Percentiles rank a stretch among this genome's conserved stretches.
Evolutionary conservation across 53 echinoderm and acorn worm genomes (phyloP).

Genomic region (Luidia sarsii): DNA sequence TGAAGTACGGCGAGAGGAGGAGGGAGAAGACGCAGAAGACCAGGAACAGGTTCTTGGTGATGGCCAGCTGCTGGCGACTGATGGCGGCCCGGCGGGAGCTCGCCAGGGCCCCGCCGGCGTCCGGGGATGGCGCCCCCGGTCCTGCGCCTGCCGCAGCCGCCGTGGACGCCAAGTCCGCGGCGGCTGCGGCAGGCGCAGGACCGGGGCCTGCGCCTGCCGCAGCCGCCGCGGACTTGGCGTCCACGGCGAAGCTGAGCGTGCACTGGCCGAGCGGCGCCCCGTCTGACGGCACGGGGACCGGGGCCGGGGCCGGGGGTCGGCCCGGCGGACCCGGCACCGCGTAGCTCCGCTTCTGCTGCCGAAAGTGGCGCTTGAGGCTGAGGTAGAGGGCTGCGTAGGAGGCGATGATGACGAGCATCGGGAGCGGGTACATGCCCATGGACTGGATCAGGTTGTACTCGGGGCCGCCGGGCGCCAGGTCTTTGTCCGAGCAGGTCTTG

Average conservation of each 20-base stretch:
- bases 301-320: background rate
- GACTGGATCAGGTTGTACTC: slow-evolving; percentile 35
- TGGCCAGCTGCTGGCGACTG: slow-evolving; percentile 49
- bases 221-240: too few species aligned
- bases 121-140: too few species aligned
- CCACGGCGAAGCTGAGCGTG: background rate
- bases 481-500: slow-evolving; percentile 33
- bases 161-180: too few species aligned
- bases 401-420: slow-evolving; percentile 53
- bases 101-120: too few species aligned
- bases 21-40: slow-evolving; percentile 45
- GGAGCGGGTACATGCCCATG: slow-evolving; percentile 25
- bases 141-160: too few species aligned
- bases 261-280: background rate
- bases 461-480: slow-evolving; percentile 7
- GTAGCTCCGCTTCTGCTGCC: slow-evolving; percentile 25
- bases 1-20: slow-evolving; percentile 48
- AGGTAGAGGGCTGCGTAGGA: slow-evolving; percentile 63
- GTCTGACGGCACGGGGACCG: background rate
- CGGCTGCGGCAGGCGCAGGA: too few species aligned
- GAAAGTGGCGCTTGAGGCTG: slow-evolving; percentile 51
- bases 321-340: background rate
- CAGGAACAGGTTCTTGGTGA: slow-evolving; percentile 54
- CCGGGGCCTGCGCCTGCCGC: too few species aligned
- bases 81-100: slow-evolving; percentile 2